Evolutionary conservation across 1,140 invertebrate species (phyloP).

Genomic region (Procambarus clarkii): DNA sequence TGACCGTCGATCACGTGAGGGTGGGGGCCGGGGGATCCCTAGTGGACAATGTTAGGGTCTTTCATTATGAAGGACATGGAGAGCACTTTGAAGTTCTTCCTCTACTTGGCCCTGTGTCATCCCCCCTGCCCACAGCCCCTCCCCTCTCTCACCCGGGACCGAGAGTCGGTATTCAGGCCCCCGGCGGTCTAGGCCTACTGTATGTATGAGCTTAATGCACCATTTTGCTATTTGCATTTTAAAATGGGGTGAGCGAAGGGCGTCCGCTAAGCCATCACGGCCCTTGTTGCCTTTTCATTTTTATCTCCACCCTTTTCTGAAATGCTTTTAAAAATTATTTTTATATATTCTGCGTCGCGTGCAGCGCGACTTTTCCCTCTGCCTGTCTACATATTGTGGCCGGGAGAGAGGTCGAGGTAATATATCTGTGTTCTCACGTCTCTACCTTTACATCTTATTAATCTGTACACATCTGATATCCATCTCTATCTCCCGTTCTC

Average conservation of each 20-base stretch:
- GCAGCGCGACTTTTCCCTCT: background rate
- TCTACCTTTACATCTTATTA: background rate
- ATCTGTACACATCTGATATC: background rate
- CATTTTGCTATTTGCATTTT: conserved; percentile 70
- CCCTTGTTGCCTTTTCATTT: conserved; percentile 62
- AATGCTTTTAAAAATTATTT: conserved; percentile 9
- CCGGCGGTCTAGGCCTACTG: conserved; percentile 60
- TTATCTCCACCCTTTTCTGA: conserved; percentile 45
- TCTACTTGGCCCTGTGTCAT: background rate
- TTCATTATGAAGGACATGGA: conserved; percentile 30
- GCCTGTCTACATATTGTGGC: background rate
- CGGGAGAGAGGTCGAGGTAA: too few species aligned
- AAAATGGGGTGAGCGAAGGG: conserved; percentile 64
- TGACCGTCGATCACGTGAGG: too few species aligned
- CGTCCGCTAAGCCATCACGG: conserved; percentile 37
- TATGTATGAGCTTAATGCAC: conserved; percentile 69
- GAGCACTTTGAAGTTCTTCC: conserved; percentile 13
- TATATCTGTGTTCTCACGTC: too few species aligned
- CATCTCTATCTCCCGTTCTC: background rate
- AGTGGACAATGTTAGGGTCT: conserved; percentile 26
- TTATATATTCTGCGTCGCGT: background rate
- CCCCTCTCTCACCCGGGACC: conserved; percentile 14
- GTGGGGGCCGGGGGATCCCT: background rate
- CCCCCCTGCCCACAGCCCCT: background rate
- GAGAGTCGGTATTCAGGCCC: conserved; percentile 59